Percentiles rank a stretch among this genome's conserved stretches.
These are phyloP conservation scores for Euleptes europaea DNA, from an alignment of 2,113 vertebrate genomes.

Conservation along the genomic window DNA sequence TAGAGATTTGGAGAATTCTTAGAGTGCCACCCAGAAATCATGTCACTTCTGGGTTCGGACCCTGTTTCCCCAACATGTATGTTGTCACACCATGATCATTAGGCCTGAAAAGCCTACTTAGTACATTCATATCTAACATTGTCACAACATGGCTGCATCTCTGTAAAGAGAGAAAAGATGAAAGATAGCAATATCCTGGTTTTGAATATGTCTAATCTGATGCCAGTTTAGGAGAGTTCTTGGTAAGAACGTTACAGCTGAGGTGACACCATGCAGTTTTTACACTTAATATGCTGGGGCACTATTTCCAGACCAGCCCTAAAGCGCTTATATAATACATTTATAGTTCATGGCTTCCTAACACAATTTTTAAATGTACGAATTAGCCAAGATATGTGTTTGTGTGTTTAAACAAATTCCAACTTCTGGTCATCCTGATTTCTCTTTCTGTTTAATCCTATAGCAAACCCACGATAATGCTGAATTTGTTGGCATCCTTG, in stretches of 20 bases:
- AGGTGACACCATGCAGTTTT: neutral
- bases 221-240: neutral
- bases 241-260: neutral
- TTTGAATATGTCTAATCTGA: neutral
- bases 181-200: neutral
- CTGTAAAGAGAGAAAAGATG: neutral
- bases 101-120: too few relatives aligned
- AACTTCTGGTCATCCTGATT: neutral
- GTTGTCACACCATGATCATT: too few relatives aligned
- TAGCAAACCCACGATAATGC: neutral
- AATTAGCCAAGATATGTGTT: neutral
- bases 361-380: neutral
- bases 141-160: neutral
- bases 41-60: too few relatives aligned
- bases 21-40: too few relatives aligned
- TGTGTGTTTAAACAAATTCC: neutral
- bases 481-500: neutral
- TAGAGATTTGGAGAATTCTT: too few relatives aligned
- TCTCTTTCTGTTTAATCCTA: constrained; percentile 7
- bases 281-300: neutral
- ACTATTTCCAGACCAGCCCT: neutral
- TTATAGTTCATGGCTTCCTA: neutral
- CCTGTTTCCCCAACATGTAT: too few relatives aligned
- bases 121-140: neutral
- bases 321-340: neutral